phyloP scores from a whole-genome alignment of 2,797 vertebrate species.

The Cephalopachus bancanus region DNA sequence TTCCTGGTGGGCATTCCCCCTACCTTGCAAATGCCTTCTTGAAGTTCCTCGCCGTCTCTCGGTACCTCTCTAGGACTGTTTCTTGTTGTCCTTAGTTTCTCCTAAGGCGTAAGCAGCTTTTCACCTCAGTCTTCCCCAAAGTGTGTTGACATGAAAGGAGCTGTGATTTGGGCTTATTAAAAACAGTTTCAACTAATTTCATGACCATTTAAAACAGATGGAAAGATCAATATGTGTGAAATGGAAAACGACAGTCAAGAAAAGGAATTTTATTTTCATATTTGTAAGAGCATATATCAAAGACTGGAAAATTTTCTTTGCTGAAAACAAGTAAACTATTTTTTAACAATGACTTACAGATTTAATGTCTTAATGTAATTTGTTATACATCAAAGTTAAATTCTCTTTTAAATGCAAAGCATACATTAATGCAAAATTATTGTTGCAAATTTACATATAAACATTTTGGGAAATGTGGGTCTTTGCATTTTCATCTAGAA shows the following conservation, averaged over 20 bases:
- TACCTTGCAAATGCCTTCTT: not conserved
- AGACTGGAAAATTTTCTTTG: constrained; percentile 82
- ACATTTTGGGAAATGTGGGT: constrained; percentile 65
- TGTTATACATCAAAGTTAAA: constrained; percentile 83
- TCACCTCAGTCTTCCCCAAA: constrained; percentile 69
- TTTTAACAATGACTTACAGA: constrained; percentile 84
- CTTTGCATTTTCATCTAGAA: constrained; percentile 57
- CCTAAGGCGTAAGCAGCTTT: constrained; percentile 71
- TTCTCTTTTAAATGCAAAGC: constrained; percentile 80
- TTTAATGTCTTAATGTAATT: constrained; percentile 82
- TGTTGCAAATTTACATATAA: constrained; percentile 71
- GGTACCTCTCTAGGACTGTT: constrained; percentile 57
- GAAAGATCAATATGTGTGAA: constrained; percentile 84
- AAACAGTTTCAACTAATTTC: constrained; percentile 84
- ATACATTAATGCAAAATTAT: constrained; percentile 76
- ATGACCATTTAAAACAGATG: constrained; percentile 83
- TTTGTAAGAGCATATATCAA: constrained; percentile 82
- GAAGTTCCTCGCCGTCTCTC: not conserved
- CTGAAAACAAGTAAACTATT: constrained; percentile 81
- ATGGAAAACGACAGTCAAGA: constrained; percentile 83
- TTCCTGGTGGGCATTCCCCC: not conserved
- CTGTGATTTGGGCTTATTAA: constrained; percentile 79
- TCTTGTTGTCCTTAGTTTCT: constrained; percentile 60
- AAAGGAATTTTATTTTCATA: constrained; percentile 84
- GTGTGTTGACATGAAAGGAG: constrained; percentile 80